A percentile compares a stretch with the other conserved stretches of the same genome.
Evolutionary conservation across 30 jellyfish, hydroid and myxozoan genomes (phyloP).

Genomic region (Catostylus mosaicus): DNA sequence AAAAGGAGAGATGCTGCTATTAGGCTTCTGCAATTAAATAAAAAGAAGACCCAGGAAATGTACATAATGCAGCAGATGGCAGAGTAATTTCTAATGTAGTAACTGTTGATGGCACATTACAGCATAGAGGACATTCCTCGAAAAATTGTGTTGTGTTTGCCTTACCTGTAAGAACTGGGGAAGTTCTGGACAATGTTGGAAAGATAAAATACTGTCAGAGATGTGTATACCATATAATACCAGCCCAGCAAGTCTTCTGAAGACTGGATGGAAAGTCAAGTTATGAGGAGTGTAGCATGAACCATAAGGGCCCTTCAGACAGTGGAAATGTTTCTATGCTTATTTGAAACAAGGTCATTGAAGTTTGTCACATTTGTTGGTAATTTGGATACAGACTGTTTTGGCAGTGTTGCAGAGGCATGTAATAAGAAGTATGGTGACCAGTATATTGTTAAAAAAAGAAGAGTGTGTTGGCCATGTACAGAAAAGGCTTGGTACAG

Average conservation of each 20-base stretch:
- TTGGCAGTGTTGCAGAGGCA: slow-evolving; percentile 19
- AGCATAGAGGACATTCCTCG: no score
- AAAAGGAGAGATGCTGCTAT: no score
- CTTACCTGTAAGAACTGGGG: no score
- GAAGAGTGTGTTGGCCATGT: slow-evolving; percentile 57
- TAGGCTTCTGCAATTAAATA: no score
- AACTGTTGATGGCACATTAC: no score
- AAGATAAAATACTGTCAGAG: no score
- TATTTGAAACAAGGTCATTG: slow-evolving; percentile 20
- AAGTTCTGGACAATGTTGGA: no score
- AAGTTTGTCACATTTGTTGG: slow-evolving; percentile 50
- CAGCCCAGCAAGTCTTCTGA: slow-evolving; percentile 9
- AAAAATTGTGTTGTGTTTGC: no score
- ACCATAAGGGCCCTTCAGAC: slow-evolving; percentile 15
- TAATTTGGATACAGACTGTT: slow-evolving; percentile 54
- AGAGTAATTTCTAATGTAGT: no score
- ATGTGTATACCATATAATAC: background rate
- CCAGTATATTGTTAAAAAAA: slow-evolving; percentile 11
- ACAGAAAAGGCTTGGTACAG: slow-evolving; percentile 48
- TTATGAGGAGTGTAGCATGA: slow-evolving; percentile 4
- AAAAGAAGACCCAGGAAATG: no score
- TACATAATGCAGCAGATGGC: no score
- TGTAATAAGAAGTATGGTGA: slow-evolving; percentile 1
- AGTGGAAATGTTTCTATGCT: slow-evolving; percentile 33
- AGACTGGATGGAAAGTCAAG: slow-evolving; percentile 2